Evolutionary conservation across 2,888 invertebrate species (phyloP).

Genomic region (Harpagoxenus sublaevis): DNA sequence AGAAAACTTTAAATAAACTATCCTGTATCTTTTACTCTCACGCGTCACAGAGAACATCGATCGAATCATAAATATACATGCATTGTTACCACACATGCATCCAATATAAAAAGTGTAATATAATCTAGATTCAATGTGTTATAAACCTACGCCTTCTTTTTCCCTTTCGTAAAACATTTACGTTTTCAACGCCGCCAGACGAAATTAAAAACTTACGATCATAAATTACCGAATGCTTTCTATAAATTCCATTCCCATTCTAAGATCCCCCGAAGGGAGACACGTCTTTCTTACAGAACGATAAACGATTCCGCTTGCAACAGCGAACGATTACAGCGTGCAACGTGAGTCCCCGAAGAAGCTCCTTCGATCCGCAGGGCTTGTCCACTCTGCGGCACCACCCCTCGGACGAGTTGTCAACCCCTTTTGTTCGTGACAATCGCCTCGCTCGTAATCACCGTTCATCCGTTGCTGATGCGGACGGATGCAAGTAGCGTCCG

Average conservation of each 20-base stretch:
- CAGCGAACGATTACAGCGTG: slow-evolving; percentile 58
- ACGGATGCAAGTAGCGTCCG: slow-evolving; percentile 54
- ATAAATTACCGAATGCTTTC: slow-evolving; percentile 24
- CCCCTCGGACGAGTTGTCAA: slow-evolving; percentile 35
- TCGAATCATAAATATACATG: not conserved
- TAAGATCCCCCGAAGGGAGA: slow-evolving; percentile 17
- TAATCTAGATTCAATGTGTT: not conserved
- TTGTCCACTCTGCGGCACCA: slow-evolving; percentile 1
- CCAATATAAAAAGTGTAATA: slow-evolving; percentile 6
- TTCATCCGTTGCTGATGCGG: slow-evolving; percentile 36
- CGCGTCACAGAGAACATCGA: not conserved
- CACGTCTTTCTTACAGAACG: slow-evolving; percentile 37
- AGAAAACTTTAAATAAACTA: not conserved
- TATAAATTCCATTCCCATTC: slow-evolving; percentile 31
- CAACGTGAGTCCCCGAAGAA: slow-evolving; percentile 45
- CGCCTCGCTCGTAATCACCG: slow-evolving; percentile 71
- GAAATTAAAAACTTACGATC: slow-evolving; percentile 35
- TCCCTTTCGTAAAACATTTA: slow-evolving; percentile 5
- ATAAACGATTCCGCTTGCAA: slow-evolving; percentile 49
- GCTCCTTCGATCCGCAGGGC: slow-evolving; percentile 34
- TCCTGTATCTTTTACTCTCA: not conserved
- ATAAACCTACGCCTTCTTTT: not conserved
- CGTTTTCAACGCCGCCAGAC: not conserved
- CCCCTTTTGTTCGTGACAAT: slow-evolving; percentile 66
- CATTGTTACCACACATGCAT: not conserved